These are phyloP conservation scores for Rhabdophis nuchalis DNA, from an alignment of 2,797 vertebrate species.

Conservation along the genomic window DNA sequence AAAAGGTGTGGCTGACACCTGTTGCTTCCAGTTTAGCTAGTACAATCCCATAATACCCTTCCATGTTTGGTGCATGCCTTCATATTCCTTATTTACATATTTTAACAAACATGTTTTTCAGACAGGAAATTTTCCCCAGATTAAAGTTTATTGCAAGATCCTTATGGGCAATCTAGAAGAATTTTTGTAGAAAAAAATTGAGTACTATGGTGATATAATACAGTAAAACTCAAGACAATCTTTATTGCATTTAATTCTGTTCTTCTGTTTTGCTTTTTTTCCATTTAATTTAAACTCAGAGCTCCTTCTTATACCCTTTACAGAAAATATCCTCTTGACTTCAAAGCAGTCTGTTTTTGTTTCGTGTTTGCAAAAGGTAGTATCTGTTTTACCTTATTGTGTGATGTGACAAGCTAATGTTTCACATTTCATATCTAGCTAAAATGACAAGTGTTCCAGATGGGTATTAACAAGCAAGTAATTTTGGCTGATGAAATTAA, in stretches of 20 bases:
- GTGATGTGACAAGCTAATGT: not conserved
- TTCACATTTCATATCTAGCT: constrained; percentile 19
- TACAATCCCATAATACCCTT: not conserved
- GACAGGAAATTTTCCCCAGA: not conserved
- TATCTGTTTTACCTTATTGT: constrained; percentile 1
- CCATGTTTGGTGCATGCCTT: not conserved
- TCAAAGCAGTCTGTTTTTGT: constrained; percentile 16
- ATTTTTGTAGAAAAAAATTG: not conserved
- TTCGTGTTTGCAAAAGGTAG: not conserved
- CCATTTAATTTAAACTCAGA: constrained; percentile 4
- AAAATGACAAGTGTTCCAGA: constrained; percentile 7
- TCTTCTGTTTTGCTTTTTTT: constrained; percentile 11
- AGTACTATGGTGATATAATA: not conserved
- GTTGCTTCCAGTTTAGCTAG: not conserved
- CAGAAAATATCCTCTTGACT: not conserved
- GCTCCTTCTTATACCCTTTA: not conserved
- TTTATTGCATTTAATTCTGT: not conserved
- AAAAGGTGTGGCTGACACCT: not conserved
- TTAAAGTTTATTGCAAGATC: not conserved
- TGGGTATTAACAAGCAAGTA: constrained; percentile 9
- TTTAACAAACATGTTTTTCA: not conserved
- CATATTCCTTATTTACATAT: not conserved
- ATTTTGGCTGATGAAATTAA: constrained; percentile 28
- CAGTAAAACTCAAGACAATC: not conserved
- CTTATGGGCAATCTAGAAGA: not conserved